phyloP scores from a whole-genome alignment of 2,797 vertebrate genomes.

The Geotrypetes seraphini region DNA sequence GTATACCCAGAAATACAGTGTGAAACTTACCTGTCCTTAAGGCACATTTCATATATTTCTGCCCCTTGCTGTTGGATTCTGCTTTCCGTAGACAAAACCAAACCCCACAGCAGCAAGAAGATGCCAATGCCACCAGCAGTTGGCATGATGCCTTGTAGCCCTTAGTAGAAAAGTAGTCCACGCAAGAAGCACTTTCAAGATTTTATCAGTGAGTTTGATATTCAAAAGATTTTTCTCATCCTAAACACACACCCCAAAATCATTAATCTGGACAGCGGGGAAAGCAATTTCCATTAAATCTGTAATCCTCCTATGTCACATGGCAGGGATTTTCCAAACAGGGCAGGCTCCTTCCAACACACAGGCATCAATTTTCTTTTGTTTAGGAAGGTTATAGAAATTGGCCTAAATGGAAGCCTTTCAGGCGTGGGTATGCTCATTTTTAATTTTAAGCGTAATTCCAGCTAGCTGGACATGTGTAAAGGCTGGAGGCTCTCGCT shows the following conservation, averaged over 20 bases:
- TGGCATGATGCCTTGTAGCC: conserved; percentile 30
- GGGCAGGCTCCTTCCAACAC: conserved; percentile 42
- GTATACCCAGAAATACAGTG: not conserved
- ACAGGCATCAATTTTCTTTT: no score
- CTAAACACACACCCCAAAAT: conserved; percentile 43
- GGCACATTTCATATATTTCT: conserved; percentile 53
- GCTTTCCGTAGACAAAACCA: conserved; percentile 55
- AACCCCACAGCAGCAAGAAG: conserved; percentile 60
- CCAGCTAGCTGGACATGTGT: not conserved
- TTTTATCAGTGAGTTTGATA: conserved; percentile 50
- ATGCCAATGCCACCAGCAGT: conserved; percentile 61
- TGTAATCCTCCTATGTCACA: conserved; percentile 76
- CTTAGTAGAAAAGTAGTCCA: conserved; percentile 40
- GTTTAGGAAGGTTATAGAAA: no score
- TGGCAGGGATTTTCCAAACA: conserved; percentile 66
- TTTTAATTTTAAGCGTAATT: no score
- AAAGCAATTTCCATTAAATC: conserved; percentile 76
- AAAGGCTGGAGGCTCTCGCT: not conserved
- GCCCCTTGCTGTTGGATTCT: conserved; percentile 37
- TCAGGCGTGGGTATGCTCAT: no score
- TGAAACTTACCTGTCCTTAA: conserved; percentile 66
- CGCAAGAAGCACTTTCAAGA: conserved; percentile 37
- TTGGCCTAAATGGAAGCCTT: conserved; percentile 33
- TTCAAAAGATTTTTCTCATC: conserved; percentile 55
- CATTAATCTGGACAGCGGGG: conserved; percentile 70